Evolutionary conservation across 2,113 vertebrate species (phyloP).

Genomic region (Regulus satrapa): DNA sequence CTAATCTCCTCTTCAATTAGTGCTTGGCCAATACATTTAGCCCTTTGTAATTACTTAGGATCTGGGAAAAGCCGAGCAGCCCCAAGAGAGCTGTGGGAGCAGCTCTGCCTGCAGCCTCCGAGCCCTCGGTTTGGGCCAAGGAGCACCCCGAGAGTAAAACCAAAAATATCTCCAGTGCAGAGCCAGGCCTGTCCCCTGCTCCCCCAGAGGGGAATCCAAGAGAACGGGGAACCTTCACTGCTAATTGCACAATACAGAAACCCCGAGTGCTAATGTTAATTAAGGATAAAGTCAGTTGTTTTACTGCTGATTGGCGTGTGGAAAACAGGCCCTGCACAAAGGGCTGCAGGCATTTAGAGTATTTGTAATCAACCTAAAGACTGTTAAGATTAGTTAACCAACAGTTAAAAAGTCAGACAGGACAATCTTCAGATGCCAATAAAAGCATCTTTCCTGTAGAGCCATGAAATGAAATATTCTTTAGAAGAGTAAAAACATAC

Average conservation of each 20-base stretch:
- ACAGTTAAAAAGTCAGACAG: constrained; percentile 59
- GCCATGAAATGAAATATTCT: constrained; percentile 51
- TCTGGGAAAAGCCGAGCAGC: neutral
- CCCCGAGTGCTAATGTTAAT: neutral
- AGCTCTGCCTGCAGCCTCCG: neutral
- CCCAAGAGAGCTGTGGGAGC: neutral
- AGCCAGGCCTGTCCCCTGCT: neutral
- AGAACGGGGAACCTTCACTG: neutral
- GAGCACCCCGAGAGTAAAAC: neutral
- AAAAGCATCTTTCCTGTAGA: constrained; percentile 28
- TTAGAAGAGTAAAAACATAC: constrained; percentile 60
- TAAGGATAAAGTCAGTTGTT: neutral
- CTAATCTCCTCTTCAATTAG: neutral
- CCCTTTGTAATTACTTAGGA: neutral
- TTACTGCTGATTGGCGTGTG: neutral
- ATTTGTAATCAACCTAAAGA: neutral
- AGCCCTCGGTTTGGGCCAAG: accelerated
- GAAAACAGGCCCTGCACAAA: neutral
- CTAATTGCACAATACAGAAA: neutral
- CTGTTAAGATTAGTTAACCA: neutral
- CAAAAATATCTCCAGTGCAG: neutral
- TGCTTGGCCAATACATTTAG: neutral
- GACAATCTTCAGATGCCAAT: constrained; percentile 14
- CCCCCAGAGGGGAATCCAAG: neutral
- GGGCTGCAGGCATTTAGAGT: neutral